Base-by-base conservation (phyloP, 2,113 vertebrate genomes). In the Craseonycteris thonglongyai region DNA sequence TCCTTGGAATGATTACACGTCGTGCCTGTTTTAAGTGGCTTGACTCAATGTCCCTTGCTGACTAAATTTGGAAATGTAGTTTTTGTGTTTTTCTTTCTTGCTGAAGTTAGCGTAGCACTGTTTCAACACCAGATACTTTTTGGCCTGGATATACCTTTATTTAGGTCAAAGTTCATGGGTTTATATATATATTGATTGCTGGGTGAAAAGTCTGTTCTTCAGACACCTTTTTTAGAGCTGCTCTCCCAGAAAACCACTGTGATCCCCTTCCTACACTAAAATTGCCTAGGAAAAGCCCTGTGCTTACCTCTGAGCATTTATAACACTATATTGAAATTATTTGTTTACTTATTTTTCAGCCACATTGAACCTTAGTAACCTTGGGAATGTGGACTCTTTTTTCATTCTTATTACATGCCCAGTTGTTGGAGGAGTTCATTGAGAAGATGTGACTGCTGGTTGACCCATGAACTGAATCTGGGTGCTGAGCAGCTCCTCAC, bases 21-120 rank as follows among this genome's bases (percentile, higher is more conserved):
- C 56, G 76, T 84, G 75, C 26, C 61, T 90, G 88, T 84, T 95
- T 92, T 56, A 90, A 90, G 61, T 90, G 96, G 56, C 74, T 78
- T 95, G 95, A 97, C 93, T 96, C 88, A 93, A 33, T 96, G 91
- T 95, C 94, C 94, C 93, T 90, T 18, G 71, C 22, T 95, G 90
- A 75, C 97, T 96, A 94, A 94, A 94, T 95, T 91, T 97, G 96
- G 92, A 84, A 92, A 92, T 71, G 78, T 6, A 19, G 35, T 79
- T 59, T 86, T 72, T 93, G n/a, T 95, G 68, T 86, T 71, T 78
- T 92, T 68, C 72, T 93, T 91, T 56, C 66, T 82, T 75, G 85
- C 91, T 78, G 68, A 79, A 72, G 42, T 93, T 94, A 84, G 58
- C 47, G 38, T 14, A 33, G 51, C 45, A 49, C 21, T 76, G 21